phyloP scores from a whole-genome alignment of 2,113 vertebrate species.

The Pavo muticus region DNA sequence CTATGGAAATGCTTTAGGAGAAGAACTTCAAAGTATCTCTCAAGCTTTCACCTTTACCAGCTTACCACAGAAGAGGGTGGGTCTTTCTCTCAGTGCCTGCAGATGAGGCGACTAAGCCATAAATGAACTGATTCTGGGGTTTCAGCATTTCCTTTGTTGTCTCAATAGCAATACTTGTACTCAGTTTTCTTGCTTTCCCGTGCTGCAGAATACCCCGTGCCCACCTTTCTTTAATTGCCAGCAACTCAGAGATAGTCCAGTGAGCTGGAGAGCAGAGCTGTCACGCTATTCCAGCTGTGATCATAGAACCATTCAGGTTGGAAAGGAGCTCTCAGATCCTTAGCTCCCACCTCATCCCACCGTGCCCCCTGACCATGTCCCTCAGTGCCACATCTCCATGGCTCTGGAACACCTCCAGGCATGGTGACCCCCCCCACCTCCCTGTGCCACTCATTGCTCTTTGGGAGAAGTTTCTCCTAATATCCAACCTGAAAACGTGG shows the following conservation, averaged over 20 bases:
- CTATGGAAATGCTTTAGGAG: not conserved
- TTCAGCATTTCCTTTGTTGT: fast-evolving
- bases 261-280: not conserved
- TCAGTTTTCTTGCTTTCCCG: not conserved
- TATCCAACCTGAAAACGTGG: too few species aligned
- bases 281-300: fast-evolving
- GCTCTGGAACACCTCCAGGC: too few species aligned
- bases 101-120: not conserved
- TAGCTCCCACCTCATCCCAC: too few species aligned
- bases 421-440: too few species aligned
- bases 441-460: too few species aligned
- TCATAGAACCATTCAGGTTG: too few species aligned
- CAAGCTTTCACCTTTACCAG: not conserved
- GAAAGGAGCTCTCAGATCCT: too few species aligned
- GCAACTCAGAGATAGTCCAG: not conserved
- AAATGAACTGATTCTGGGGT: not conserved
- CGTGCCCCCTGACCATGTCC: not conserved
- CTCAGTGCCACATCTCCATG: not conserved
- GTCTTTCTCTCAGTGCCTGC: not conserved
- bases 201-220: not conserved
- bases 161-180: not conserved
- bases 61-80: not conserved
- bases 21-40: not conserved
- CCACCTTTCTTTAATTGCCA: not conserved
- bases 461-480: too few species aligned